phyloP scores from a whole-genome alignment of 2,888 invertebrate species.

The Polyommatus icarus region DNA sequence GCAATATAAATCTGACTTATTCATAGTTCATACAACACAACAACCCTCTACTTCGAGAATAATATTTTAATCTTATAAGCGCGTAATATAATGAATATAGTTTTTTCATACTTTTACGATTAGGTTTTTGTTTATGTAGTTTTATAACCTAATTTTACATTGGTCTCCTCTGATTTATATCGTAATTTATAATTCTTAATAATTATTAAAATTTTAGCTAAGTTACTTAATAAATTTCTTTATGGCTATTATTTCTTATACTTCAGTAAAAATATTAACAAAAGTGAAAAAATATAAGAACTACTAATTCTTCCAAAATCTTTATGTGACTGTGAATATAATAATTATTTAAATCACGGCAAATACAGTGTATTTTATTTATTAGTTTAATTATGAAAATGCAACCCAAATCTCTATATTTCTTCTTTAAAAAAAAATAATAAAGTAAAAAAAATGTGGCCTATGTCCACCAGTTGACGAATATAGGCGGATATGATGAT shows the following conservation, averaged over 20 bases:
- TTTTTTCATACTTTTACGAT: constrained; percentile 5
- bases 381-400: not conserved
- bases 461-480: no score
- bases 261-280: no score
- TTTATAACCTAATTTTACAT: not conserved
- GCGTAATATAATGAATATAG: constrained; percentile 7
- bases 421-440: not conserved
- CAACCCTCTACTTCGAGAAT: not conserved
- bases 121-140: constrained; percentile 1
- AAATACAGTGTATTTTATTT: not conserved
- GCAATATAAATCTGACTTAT: not conserved
- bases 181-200: constrained; percentile 1
- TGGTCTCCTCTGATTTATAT: not conserved
- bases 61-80: constrained; percentile 12
- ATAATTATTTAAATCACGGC: not conserved
- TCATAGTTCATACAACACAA: not conserved
- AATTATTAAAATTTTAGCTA: not conserved
- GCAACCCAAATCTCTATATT: not conserved
- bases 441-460: no score
- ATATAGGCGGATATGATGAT: no score
- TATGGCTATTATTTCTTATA: not conserved
- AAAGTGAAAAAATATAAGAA: not conserved
- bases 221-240: not conserved
- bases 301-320: not conserved
- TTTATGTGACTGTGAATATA: not conserved